Conservation (phyloP, 2,888 invertebrate species). For the Nymphalis polychloros region DNA sequence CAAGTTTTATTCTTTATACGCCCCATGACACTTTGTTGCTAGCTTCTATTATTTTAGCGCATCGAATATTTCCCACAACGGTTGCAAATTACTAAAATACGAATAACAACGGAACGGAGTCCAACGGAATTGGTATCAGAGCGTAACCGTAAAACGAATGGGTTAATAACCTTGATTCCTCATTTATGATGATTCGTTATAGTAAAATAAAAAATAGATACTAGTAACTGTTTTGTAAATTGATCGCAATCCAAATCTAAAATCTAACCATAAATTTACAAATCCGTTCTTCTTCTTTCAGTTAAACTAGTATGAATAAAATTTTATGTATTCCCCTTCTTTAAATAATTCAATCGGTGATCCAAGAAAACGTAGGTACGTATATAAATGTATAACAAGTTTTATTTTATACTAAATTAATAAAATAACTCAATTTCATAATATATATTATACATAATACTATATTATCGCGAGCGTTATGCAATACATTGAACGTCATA, state of each 20-base stretch:
- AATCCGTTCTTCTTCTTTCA: background rate
- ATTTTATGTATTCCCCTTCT: no score
- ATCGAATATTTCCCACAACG: conserved; percentile 30
- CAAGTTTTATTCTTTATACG: background rate
- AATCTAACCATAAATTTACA: no score
- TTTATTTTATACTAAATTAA: no score
- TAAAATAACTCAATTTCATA: no score
- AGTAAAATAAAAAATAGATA: conserved; percentile 22
- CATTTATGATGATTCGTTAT: conserved; percentile 47
- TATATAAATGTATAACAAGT: no score
- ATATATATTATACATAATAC: no score
- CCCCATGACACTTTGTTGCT: conserved; percentile 4
- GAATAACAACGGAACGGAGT: conserved; percentile 44
- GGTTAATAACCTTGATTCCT: conserved; percentile 77
- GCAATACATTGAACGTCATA: no score
- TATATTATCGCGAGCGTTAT: no score
- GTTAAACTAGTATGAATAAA: no score
- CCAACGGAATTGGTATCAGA: conserved; percentile 67
- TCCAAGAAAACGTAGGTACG: no score
- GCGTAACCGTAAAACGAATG: conserved; percentile 64
- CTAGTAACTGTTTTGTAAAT: background rate
- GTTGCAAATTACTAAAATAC: conserved; percentile 34
- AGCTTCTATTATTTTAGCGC: conserved; percentile 16
- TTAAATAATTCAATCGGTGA: no score
- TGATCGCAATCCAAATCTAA: no score